phyloP scores from a whole-genome alignment of 2,888 invertebrate genomes.

The Leptarthrus brevirostris region DNA sequence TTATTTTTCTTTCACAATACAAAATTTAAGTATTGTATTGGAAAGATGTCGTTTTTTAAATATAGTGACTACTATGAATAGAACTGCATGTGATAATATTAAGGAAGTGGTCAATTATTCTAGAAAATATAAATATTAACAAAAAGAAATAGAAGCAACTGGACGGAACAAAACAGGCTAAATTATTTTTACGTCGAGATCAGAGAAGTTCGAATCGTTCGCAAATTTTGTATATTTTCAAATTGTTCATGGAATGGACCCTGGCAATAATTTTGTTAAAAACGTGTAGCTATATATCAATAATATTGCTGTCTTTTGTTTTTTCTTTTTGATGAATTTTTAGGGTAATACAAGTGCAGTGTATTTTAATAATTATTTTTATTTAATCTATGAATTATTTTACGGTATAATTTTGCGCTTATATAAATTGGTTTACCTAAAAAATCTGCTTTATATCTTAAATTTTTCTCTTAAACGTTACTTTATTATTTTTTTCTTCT shows the following conservation, averaged over 20 bases:
- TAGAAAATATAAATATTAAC: too few species aligned
- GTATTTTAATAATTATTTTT: constrained; percentile 40
- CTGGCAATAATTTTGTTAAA: too few species aligned
- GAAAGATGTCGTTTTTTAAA: too few species aligned
- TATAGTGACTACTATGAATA: too few species aligned
- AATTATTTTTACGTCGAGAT: too few species aligned
- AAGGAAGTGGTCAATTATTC: too few species aligned
- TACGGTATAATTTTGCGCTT: constrained; percentile 45
- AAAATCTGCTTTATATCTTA: constrained; percentile 38
- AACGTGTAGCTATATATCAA: too few species aligned
- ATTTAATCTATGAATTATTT: constrained; percentile 43
- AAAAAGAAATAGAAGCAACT: too few species aligned
- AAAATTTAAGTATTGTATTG: too few species aligned
- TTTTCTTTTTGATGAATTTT: neutral
- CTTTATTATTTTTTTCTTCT: neutral
- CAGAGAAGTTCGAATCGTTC: neutral
- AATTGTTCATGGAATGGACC: neutral
- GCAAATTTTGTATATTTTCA: neutral
- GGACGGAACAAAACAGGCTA: too few species aligned
- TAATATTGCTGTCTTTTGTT: constrained; percentile 21
- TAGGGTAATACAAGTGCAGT: constrained; percentile 43
- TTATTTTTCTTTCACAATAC: too few species aligned
- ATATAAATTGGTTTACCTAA: constrained; percentile 42
- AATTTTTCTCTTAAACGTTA: constrained; percentile 15
- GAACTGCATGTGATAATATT: too few species aligned